Conservation (phyloP, 2,113 vertebrate species). For the Urocynchramus pylzowi region DNA sequence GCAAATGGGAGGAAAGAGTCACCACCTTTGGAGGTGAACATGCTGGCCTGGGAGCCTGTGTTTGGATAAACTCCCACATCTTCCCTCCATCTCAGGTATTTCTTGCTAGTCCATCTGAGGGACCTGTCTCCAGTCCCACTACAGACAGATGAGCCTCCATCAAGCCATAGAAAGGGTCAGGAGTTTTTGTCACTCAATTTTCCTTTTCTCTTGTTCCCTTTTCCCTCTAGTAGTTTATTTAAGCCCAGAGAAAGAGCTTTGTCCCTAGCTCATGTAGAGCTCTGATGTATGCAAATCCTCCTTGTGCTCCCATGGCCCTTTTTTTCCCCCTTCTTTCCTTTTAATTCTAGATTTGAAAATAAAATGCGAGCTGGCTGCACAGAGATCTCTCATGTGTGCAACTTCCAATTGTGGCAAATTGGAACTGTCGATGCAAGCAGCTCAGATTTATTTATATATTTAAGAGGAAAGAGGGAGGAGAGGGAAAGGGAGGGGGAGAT, state of each 20-base stretch:
- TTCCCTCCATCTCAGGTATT: background rate
- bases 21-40: background rate
- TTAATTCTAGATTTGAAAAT: conserved; percentile 73
- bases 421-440: conserved; percentile 68
- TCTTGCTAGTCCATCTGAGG: background rate
- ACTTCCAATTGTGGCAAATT: conserved; percentile 72
- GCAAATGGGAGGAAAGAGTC: background rate
- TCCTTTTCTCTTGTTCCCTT: conserved; percentile 27
- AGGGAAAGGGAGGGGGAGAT: conserved; percentile 24
- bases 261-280: conserved; percentile 43
- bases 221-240: conserved; percentile 51
- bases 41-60: background rate
- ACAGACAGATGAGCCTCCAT: background rate
- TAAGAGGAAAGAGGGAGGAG: conserved; percentile 38
- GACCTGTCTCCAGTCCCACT: background rate
- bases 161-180: background rate
- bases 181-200: conserved; percentile 1
- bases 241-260: conserved; percentile 53
- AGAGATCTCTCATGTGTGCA: conserved; percentile 70
- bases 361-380: conserved; percentile 68
- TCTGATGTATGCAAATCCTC: conserved; percentile 74
- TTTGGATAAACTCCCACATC: background rate
- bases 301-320: conserved; percentile 61
- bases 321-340: conserved; percentile 43
- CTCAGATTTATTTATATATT: conserved; percentile 72